Conservation (phyloP, 1,140 invertebrate genomes). For the Mactra quadrangularis region DNA sequence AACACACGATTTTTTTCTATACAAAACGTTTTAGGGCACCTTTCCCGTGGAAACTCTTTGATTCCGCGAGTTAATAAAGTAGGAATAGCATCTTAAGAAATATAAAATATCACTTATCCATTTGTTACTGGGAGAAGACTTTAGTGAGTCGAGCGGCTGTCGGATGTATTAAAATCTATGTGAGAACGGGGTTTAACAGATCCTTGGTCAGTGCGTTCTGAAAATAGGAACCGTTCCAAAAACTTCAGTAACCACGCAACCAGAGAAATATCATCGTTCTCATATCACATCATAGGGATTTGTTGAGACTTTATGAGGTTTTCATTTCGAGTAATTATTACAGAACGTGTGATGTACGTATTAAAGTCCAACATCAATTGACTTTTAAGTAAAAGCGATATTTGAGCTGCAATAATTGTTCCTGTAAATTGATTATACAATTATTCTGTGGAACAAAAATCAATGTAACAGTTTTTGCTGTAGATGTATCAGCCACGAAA, state of each 20-base stretch:
- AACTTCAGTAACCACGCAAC: constrained; percentile 13
- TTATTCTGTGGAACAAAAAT: too few species aligned
- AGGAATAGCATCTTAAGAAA: constrained; percentile 4
- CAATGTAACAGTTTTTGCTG: too few species aligned
- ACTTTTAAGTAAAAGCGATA: too few species aligned
- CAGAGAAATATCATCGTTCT: background rate
- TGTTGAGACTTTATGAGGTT: constrained; percentile 5
- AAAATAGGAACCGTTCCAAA: background rate
- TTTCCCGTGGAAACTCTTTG: constrained; percentile 15
- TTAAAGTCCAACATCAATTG: too few species aligned
- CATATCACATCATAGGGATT: constrained; percentile 23
- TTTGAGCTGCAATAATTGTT: too few species aligned
- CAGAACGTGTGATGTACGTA: too few species aligned
- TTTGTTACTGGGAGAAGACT: constrained; percentile 4
- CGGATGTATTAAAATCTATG: background rate
- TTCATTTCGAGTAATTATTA: constrained; percentile 7
- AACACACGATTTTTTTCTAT: background rate
- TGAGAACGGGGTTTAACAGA: constrained; percentile 5
- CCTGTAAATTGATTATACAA: too few species aligned
- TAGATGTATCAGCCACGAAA: too few species aligned
- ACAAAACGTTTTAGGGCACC: background rate
- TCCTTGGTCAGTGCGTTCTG: constrained; percentile 35
- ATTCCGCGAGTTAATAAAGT: background rate
- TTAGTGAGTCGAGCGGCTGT: constrained; percentile 22
- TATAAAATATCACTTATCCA: constrained; percentile 30